Evolutionary conservation across 2,797 vertebrate genomes (phyloP).

Genomic region (Oreochromis mossambicus): DNA sequence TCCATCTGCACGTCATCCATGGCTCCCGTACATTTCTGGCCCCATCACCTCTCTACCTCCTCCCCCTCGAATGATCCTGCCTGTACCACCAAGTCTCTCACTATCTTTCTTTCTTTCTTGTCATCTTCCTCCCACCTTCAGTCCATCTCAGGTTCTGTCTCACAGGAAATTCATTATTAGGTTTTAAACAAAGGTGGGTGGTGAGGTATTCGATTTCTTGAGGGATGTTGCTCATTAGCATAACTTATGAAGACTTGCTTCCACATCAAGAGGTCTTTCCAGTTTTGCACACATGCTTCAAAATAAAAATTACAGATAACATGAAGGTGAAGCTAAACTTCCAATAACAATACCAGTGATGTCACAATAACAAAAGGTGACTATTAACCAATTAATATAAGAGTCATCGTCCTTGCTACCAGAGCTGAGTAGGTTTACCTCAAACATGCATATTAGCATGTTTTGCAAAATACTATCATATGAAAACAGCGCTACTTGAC

Average conservation of each 20-base stretch:
- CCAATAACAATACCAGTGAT: not conserved
- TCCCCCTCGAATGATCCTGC: not conserved
- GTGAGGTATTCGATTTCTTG: conserved; percentile 4
- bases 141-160: conserved; percentile 4
- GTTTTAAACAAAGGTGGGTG: conserved; percentile 41
- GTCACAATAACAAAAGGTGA: not conserved
- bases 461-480: not conserved
- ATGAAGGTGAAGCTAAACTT: not conserved
- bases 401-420: not conserved
- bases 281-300: not conserved
- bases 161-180: conserved; percentile 13
- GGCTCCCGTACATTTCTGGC: not conserved
- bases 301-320: not conserved
- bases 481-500: not conserved
- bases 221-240: not conserved
- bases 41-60: not conserved
- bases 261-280: conserved; percentile 18
- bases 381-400: not conserved
- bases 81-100: not conserved
- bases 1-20: not conserved
- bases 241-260: conserved; percentile 2
- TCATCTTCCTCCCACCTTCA: not conserved
- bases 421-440: not conserved
- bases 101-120: not conserved
- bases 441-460: not conserved